Evolutionary conservation across 2,113 vertebrate species (phyloP).

Genomic region (Rostratula benghalensis): DNA sequence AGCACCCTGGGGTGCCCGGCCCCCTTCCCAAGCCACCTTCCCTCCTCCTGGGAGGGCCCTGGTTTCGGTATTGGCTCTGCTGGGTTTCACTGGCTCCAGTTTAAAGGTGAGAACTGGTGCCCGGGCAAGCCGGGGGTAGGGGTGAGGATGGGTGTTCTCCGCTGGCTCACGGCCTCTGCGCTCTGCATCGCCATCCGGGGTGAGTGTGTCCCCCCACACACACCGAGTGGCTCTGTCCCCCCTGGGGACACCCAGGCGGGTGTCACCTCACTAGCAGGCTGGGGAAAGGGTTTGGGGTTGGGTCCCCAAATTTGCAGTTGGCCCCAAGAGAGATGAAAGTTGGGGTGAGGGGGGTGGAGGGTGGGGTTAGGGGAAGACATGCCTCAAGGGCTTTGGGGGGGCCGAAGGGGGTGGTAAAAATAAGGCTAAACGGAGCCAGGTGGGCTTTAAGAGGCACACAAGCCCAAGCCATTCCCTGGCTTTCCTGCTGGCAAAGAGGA

Average conservation of each 20-base stretch:
- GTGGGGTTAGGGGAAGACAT: rapidly evolving
- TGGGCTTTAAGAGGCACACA: not conserved
- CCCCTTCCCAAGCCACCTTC: not conserved
- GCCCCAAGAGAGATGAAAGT: not conserved
- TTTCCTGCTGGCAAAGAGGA: not conserved
- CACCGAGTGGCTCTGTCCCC: not conserved
- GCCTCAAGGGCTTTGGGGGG: not conserved
- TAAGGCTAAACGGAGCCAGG: rapidly evolving
- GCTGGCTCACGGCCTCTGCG: not conserved
- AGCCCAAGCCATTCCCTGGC: not conserved
- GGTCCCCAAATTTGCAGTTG: not conserved
- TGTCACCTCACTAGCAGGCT: not conserved
- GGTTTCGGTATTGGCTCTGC: not conserved
- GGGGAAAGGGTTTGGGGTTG: not conserved
- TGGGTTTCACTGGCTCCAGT: not conserved
- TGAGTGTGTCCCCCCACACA: slow-evolving; percentile 1
- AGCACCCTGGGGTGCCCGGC: not conserved
- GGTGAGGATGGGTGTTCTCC: not conserved
- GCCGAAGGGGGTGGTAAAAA: not conserved
- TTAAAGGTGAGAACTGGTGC: not conserved
- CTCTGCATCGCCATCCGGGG: not conserved
- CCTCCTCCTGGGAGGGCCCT: slow-evolving; percentile 40
- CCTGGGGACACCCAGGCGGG: not conserved
- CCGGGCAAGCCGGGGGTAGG: not conserved
- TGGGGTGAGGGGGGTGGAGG: not conserved